A percentile compares a stretch with the other conserved stretches of the same genome.
These are phyloP conservation scores for Peromyscus polionotus DNA, from an alignment of 2,113 vertebrate genomes.

Conservation along the genomic window DNA sequence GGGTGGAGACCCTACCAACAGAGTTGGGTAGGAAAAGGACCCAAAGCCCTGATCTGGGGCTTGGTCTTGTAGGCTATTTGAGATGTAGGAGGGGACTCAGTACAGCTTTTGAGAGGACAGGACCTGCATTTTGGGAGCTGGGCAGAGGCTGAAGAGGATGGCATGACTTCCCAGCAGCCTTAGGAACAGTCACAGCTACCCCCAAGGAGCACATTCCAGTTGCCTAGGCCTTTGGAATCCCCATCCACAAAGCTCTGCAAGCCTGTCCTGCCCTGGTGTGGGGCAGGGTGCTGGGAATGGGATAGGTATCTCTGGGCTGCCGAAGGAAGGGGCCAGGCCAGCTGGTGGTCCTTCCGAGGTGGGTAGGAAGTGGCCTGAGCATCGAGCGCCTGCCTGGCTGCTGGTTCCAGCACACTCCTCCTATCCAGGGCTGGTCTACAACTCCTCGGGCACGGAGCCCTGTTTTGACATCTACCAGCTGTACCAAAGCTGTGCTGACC, in stretches of 20 bases:
- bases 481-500: constrained; percentile 93
- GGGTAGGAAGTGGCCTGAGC: not conserved
- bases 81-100: not conserved
- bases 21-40: not conserved
- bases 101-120: not conserved
- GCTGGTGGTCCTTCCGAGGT: not conserved
- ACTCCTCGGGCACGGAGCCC: constrained; percentile 85
- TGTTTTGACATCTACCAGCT: constrained; percentile 92
- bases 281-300: not conserved
- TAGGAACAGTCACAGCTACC: not conserved
- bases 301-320: rapidly evolving
- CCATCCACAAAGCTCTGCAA: not conserved
- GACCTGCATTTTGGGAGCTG: not conserved
- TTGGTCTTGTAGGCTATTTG: not conserved
- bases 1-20: rapidly evolving
- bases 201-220: constrained; percentile 4
- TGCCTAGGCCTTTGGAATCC: constrained; percentile 71
- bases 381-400: not conserved
- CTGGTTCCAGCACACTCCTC: not conserved
- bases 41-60: not conserved
- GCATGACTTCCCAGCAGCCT: not conserved
- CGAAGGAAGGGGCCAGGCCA: not conserved
- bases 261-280: not conserved
- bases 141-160: not conserved
- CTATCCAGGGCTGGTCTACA: constrained; percentile 93